phyloP scores from a whole-genome alignment of 2,797 vertebrate genomes.

The Schizopygopsis pylzovi region DNA sequence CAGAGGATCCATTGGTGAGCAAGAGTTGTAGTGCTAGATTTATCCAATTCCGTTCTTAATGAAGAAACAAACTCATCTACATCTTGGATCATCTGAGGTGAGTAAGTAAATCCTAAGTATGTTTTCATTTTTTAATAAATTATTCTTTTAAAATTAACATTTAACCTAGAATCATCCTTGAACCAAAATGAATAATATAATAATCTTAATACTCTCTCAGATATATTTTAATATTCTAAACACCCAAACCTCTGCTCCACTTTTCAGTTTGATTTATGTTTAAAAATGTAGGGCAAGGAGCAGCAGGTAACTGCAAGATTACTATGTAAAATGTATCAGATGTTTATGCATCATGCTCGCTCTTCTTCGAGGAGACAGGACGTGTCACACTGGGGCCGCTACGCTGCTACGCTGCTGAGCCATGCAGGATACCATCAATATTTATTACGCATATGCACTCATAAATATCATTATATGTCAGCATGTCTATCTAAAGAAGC shows the following conservation, averaged over 20 bases:
- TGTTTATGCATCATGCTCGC: slow-evolving; percentile 21
- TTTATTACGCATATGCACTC: slow-evolving; percentile 21
- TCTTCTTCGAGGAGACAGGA: slow-evolving; percentile 11
- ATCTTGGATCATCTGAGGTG: background rate
- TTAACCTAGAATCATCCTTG: background rate
- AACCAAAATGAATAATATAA: background rate
- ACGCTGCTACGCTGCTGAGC: background rate
- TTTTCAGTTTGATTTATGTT: slow-evolving; percentile 13
- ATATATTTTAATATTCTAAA: background rate
- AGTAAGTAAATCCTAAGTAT: background rate
- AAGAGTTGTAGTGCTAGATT: background rate
- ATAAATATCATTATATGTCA: background rate
- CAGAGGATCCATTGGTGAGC: background rate
- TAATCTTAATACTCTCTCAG: background rate
- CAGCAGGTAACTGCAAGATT: slow-evolving; percentile 33
- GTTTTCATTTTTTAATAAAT: background rate
- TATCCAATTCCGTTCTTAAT: background rate
- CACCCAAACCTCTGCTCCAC: background rate
- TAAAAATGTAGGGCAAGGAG: slow-evolving; percentile 9
- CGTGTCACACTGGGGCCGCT: background rate
- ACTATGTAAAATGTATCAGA: slow-evolving; percentile 21
- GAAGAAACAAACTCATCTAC: background rate
- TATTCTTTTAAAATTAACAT: background rate
- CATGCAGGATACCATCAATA: slow-evolving; percentile 17
- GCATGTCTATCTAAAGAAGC: background rate